These are phyloP conservation scores for Dipodomys spectabilis DNA, from an alignment of 2,113 vertebrate species.

Conservation along the genomic window DNA sequence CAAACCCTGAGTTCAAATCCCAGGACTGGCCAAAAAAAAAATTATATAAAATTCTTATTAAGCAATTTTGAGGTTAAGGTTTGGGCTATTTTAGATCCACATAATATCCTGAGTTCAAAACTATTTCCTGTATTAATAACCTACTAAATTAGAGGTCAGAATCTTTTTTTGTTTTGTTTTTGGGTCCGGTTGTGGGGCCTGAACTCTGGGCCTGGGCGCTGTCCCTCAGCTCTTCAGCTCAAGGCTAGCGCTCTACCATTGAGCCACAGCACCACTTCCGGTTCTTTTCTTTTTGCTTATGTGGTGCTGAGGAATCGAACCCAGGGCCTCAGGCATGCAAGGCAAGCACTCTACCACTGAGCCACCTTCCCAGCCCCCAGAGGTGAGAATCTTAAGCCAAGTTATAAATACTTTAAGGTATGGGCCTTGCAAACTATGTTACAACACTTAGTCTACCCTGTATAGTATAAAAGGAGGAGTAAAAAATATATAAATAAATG, in stretches of 20 bases:
- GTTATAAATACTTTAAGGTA: constrained; percentile 33
- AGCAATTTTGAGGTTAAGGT: background rate
- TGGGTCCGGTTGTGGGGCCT: no score
- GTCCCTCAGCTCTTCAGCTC: no score
- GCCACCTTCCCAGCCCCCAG: no score
- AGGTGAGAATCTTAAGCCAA: background rate
- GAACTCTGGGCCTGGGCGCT: no score
- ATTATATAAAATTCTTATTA: background rate
- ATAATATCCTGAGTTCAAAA: background rate
- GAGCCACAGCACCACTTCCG: no score
- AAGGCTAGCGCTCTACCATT: no score
- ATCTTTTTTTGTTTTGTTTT: background rate
- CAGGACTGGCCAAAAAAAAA: no score
- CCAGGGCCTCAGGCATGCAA: no score
- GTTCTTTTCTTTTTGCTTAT: no score
- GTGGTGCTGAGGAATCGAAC: no score
- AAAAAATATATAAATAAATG: background rate
- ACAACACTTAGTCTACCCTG: background rate
- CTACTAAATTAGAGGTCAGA: background rate
- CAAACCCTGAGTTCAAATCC: no score
- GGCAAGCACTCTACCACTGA: no score
- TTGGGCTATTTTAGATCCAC: constrained; percentile 17
- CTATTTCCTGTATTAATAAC: background rate
- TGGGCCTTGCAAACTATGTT: background rate
- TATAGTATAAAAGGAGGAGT: background rate